These are phyloP conservation scores for Nibea albiflora DNA, from an alignment of 2,113 vertebrate genomes.

Conservation along the genomic window DNA sequence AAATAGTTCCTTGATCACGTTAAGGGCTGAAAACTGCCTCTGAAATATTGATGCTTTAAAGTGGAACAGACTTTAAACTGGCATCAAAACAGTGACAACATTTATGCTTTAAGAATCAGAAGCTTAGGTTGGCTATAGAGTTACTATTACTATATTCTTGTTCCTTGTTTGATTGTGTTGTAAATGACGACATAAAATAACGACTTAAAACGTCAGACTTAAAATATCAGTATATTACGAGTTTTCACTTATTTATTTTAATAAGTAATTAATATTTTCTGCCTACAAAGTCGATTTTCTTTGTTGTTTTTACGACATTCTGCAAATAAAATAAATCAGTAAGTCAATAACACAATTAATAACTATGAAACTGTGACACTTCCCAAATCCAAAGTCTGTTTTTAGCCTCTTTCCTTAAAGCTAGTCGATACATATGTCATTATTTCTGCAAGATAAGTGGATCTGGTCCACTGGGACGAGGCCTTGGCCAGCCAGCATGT, in stretches of 20 bases:
- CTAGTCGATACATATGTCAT: conserved; percentile 70
- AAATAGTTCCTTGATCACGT: not conserved
- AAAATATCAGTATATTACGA: not conserved
- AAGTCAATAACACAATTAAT: not conserved
- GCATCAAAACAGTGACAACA: not conserved
- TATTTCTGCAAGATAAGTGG: conserved; percentile 65
- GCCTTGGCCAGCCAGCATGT: conserved; percentile 68
- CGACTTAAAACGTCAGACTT: no score
- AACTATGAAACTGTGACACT: not conserved
- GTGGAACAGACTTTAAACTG: not conserved
- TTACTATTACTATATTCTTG: no score
- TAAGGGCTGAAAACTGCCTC: not conserved
- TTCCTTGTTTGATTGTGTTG: not conserved
- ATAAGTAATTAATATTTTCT: not conserved
- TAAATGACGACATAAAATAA: not conserved
- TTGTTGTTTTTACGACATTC: not conserved
- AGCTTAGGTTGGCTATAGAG: not conserved
- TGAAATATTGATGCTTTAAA: not conserved
- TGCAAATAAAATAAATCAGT: not conserved
- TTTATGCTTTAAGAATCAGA: not conserved
- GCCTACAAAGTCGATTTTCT: not conserved
- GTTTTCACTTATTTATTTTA: not conserved
- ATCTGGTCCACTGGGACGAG: conserved; percentile 66
- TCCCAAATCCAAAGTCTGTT: conserved; percentile 25
- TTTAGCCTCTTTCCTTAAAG: conserved; percentile 36